Base-by-base conservation (phyloP, 2,113 vertebrate species). In the Hippocampus comes region DNA sequence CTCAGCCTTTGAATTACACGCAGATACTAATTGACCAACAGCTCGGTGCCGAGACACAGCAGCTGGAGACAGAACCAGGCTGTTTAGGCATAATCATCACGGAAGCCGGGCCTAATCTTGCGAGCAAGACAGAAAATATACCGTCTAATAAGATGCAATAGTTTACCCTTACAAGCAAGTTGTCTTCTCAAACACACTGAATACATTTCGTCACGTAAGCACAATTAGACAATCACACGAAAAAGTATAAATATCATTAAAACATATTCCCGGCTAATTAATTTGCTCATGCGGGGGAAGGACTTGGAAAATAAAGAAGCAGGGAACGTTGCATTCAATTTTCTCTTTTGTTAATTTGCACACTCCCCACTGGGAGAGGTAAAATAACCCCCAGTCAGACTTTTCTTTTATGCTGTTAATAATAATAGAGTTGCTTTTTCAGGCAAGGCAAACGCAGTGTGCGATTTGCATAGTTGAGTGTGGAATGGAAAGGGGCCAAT, bases 161-260 rank as follows among this genome's bases (percentile, higher is more conserved):
- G 63, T 84, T 88, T 80, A 60, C 79, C 74, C 75, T 73, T 69
- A 76, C 81, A 87, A 86, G 86, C 63, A 77, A 72, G 84, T 83
- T 72, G 80, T 77, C 82, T 82, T 78, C 84, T 84, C 88, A 90
- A 92, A 89, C 85, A 86, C 34, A 84, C 75, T 85, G 73, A 77
- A 76, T 73, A 73, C 67, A 73, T 84, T 85, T 81, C 84, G 75
- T 87, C 46, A 77, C 66, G 82, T 84, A 88, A 85, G 81, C 77
- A 75, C 88, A 89, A 87, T 90, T 91, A 93, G 88, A 87, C 83
- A 74, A 89, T 89, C 89, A 90, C 81, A 90, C 86, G 78, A 79
- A 78, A 88, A 88, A 83, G 82, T 86, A 90, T 90, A 90, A 92
- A 93, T 91, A 92, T 91, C 90, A 92, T 93, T 89, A 91, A 87